These are phyloP conservation scores for Plebejus argus DNA, from an alignment of 2,888 invertebrate species.

Conservation along the genomic window DNA sequence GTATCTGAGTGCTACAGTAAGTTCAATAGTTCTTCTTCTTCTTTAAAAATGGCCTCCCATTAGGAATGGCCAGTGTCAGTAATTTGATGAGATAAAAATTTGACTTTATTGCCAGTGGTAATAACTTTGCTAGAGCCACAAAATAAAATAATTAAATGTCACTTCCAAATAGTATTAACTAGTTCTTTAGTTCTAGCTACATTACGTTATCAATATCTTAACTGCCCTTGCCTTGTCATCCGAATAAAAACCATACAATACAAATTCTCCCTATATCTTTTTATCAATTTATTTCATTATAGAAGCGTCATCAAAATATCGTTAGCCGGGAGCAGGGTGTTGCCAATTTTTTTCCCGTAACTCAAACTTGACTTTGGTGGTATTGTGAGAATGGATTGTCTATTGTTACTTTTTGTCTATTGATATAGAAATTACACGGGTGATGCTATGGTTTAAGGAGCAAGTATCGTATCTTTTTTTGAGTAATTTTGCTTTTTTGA, in stretches of 20 bases:
- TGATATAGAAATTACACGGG: constrained; percentile 6
- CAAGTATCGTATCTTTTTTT: not conserved
- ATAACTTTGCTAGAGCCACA: too few relatives aligned
- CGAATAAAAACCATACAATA: not conserved
- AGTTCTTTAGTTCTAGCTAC: not conserved
- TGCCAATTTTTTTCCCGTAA: constrained; percentile 73
- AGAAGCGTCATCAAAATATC: constrained; percentile 74
- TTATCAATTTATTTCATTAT: constrained; percentile 66
- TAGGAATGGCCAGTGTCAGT: too few relatives aligned
- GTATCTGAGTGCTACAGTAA: too few relatives aligned
- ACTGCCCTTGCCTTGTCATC: not conserved
- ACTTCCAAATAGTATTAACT: not conserved
- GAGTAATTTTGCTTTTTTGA: not conserved
- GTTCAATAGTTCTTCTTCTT: too few relatives aligned
- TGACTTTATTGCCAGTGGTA: too few relatives aligned
- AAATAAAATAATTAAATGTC: not conserved
- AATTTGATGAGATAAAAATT: too few relatives aligned
- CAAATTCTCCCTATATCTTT: constrained; percentile 41
- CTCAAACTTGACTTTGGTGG: constrained; percentile 61
- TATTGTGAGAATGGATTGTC: constrained; percentile 44
- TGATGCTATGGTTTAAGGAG: not conserved
- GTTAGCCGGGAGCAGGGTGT: constrained; percentile 64
- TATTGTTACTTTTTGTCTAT: constrained; percentile 32
- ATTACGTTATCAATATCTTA: not conserved
- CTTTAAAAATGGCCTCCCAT: too few relatives aligned